Evolutionary conservation across 2,888 invertebrate genomes (phyloP), one percentile per base, ranked within the genome.

Genomic region (Rhagophthalmus giganteus): DNA sequence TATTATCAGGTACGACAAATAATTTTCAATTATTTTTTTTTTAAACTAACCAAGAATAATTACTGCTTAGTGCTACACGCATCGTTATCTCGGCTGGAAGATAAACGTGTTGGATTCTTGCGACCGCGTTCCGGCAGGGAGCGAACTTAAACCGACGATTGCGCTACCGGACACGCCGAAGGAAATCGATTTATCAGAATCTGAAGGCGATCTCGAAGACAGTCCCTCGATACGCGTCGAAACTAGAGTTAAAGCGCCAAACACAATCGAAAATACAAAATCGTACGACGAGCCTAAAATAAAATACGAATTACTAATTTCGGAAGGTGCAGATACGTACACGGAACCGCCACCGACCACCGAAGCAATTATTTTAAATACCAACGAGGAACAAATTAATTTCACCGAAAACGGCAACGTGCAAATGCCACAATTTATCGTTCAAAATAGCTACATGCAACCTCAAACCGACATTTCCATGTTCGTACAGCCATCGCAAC

Each of bases 51-150:
- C 9, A 4, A 25, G n/a, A 14, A 27, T 15, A 27, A 40, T 31
- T 32, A 24, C 42, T 28, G 79, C 79, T 48, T 79, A 96, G 88
- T 95, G 95, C 73, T 95, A 87, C 80, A 88, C 92, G 2, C 94
- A 94, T 74, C 88, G 94, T 55, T 86, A 94, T 71, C 84, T 96
- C 67, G 96, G 96, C 35, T 95, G 94, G 93, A 94, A 92, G 77
- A 95, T 97, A 64, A 87, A 91, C 73, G 92, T 97, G 1, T 79
- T 88, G 57, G 94, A 96, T 72, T 80, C 81, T 32, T 94, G 93
- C 67, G 88, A 90, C 58, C 73, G 71, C 10, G 67, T 71, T 47
- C 70, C 74, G 31, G 74, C 74, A 1, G 82, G 78, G 12, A 84
- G 83, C 53, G 81, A 83, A 58, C 74, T 77, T 2, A 76, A 80